Conservation (phyloP, 37 sponge, comb jelly and placozoan species). For the Halichondria panicea region DNA sequence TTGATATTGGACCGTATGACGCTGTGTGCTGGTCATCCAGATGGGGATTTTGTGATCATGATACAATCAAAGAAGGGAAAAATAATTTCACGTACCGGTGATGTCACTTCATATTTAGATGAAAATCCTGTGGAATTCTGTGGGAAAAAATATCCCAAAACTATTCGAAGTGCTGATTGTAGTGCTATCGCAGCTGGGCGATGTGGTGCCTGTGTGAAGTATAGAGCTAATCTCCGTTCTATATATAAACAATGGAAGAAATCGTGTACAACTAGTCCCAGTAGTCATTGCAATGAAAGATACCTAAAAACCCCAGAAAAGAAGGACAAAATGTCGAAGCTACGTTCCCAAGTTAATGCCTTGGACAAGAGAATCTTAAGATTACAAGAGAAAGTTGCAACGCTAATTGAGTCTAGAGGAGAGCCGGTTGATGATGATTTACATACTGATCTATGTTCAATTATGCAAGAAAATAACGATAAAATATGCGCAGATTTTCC, state of each 20-base stretch:
- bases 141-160: background rate
- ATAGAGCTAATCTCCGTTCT: constrained; percentile 9
- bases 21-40: constrained; percentile 37
- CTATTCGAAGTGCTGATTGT: constrained; percentile 26
- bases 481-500: constrained; percentile 1
- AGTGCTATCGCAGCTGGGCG: background rate
- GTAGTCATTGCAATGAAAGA: constrained; percentile 2
- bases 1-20: background rate
- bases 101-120: constrained; percentile 8
- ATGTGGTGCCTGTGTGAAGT: constrained; percentile 13
- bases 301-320: constrained; percentile 36
- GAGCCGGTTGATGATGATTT: constrained; percentile 18
- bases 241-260: constrained; percentile 23
- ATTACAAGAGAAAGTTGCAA: constrained; percentile 3
- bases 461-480: constrained; percentile 23
- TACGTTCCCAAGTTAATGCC: background rate
- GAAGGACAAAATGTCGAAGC: background rate
- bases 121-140: background rate
- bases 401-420: background rate
- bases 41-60: constrained; percentile 21
- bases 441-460: constrained; percentile 14
- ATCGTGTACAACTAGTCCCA: background rate
- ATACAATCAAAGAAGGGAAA: constrained; percentile 13
- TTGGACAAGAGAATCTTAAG: constrained; percentile 5
- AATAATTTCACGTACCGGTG: background rate